Conservation (phyloP, 2,888 invertebrate genomes). For the Nephrotoma guestfalica region DNA sequence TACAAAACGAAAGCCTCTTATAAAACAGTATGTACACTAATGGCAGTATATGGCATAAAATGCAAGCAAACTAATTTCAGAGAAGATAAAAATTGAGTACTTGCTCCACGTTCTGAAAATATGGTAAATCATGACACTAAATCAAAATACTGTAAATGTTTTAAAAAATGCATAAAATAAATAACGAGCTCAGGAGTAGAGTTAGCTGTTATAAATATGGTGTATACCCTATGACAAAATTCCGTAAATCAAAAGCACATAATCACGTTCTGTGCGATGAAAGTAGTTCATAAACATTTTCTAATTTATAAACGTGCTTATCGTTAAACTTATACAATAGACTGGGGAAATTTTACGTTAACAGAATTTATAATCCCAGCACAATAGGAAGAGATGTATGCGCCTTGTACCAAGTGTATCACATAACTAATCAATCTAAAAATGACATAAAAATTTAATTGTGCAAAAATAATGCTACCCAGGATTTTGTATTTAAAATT, state of each 20-base stretch:
- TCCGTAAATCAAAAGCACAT: background rate
- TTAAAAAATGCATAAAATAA: background rate
- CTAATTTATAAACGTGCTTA: background rate
- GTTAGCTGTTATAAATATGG: background rate
- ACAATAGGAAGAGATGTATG: background rate
- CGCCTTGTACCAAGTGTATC: background rate
- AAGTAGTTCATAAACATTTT: background rate
- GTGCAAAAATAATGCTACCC: background rate
- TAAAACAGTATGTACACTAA: too few species aligned
- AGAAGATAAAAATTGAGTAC: too few species aligned
- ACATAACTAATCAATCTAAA: background rate
- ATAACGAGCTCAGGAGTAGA: background rate
- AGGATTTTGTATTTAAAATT: background rate
- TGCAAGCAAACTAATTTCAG: too few species aligned
- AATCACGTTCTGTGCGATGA: background rate
- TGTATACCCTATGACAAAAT: too few species aligned
- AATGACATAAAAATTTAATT: background rate
- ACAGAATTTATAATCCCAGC: background rate
- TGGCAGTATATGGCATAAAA: too few species aligned
- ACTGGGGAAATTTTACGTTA: background rate
- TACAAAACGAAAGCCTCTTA: too few species aligned
- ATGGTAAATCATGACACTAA: background rate
- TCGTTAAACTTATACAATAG: background rate
- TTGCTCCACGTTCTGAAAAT: too few species aligned
- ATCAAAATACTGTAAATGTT: background rate